Evolutionary conservation across 2,113 vertebrate genomes (phyloP).

Genomic region (Nyctibius bracteatus): DNA sequence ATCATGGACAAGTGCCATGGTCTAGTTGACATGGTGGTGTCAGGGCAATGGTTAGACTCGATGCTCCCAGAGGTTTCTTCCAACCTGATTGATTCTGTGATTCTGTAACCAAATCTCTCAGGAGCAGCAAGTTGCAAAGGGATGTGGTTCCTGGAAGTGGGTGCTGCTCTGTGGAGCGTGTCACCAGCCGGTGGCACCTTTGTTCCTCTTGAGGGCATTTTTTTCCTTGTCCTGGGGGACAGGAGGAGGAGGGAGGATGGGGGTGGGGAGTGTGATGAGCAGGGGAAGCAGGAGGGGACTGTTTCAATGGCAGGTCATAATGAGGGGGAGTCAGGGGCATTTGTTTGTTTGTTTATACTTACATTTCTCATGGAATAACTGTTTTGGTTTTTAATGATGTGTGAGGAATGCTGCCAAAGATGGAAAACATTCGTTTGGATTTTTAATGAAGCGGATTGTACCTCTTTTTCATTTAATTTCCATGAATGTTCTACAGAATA

Average conservation of each 20-base stretch:
- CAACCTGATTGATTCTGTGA: too few species aligned
- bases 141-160: background rate
- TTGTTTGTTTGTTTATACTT: constrained; percentile 19
- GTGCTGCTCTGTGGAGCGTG: background rate
- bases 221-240: background rate
- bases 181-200: rapidly evolving
- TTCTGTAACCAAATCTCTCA: background rate
- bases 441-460: constrained; percentile 40
- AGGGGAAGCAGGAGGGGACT: background rate
- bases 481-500: constrained; percentile 31
- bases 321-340: background rate
- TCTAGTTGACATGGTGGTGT: too few species aligned
- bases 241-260: background rate
- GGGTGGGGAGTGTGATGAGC: background rate
- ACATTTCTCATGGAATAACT: background rate
- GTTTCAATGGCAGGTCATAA: background rate
- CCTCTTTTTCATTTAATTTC: constrained; percentile 25
- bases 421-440: constrained; percentile 34
- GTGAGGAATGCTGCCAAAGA: constrained; percentile 20
- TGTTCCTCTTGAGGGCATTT: background rate
- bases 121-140: background rate
- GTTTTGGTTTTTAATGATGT: constrained; percentile 13
- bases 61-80: too few species aligned
- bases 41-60: too few species aligned
- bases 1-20: too few species aligned